Percentiles rank a stretch among this genome's conserved stretches.
These are phyloP conservation scores for Drosophila ficusphila DNA, from an alignment of 1,140 invertebrate species.

Conservation along the genomic window DNA sequence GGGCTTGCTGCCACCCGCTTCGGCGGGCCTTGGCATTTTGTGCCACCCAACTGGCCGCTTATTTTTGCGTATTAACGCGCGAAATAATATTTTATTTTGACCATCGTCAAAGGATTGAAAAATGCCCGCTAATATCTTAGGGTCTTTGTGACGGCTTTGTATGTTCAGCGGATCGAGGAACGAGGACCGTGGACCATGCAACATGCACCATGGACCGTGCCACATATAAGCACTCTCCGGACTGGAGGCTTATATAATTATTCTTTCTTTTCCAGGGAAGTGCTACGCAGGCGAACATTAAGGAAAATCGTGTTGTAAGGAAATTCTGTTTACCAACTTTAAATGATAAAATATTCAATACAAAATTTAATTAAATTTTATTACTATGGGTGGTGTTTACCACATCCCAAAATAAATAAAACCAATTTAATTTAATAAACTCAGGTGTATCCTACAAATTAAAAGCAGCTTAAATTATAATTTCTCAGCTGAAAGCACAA, in stretches of 20 bases:
- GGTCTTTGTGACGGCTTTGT: slow-evolving; percentile 77
- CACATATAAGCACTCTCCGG: slow-evolving; percentile 3
- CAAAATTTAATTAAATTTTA: too few species aligned
- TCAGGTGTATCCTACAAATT: too few species aligned
- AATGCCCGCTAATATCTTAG: slow-evolving; percentile 81
- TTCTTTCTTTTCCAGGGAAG: slow-evolving; percentile 27
- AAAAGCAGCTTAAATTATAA: too few species aligned
- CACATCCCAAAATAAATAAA: too few species aligned
- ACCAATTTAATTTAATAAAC: too few species aligned
- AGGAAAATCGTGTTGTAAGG: slow-evolving; percentile 8
- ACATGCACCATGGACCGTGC: slow-evolving; percentile 3
- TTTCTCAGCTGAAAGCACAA: too few species aligned
- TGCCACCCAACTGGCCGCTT: slow-evolving; percentile 75
- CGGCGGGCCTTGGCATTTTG: slow-evolving; percentile 33
- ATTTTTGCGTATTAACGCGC: slow-evolving; percentile 81
- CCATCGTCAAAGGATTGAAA: slow-evolving; percentile 81
- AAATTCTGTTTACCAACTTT: too few species aligned
- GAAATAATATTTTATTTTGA: slow-evolving; percentile 83
- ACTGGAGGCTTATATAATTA: slow-evolving; percentile 36
- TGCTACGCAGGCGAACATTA: slow-evolving; percentile 2
- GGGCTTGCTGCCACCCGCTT: slow-evolving; percentile 57
- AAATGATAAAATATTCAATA: too few species aligned
- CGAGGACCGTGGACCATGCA: neutral
- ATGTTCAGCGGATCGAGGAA: slow-evolving; percentile 10
- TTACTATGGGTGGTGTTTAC: too few species aligned